phyloP scores from a whole-genome alignment of 2,888 invertebrate genomes.

The Smittia aterrima region DNA sequence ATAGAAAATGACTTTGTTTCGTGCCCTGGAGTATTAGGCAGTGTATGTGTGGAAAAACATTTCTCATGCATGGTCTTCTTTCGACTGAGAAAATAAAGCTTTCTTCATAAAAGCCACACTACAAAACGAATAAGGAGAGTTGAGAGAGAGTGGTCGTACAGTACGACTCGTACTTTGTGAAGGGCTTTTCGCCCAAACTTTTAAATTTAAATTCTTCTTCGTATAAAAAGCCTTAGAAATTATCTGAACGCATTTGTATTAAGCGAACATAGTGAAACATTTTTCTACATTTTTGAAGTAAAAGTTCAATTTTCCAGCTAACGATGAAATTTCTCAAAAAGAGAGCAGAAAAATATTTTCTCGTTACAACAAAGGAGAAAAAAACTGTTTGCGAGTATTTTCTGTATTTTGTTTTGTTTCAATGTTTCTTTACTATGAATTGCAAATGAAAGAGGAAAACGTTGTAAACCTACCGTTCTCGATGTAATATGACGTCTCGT shows the following conservation, averaged over 20 bases:
- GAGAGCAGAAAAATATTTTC: background rate
- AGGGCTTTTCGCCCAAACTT: too few relatives aligned
- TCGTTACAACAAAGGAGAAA: background rate
- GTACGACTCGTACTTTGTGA: too few relatives aligned
- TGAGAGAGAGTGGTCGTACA: too few relatives aligned
- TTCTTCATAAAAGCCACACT: too few relatives aligned
- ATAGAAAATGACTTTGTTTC: background rate
- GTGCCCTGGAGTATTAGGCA: too few relatives aligned
- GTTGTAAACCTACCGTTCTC: slow-evolving; percentile 76
- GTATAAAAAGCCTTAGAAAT: too few relatives aligned
- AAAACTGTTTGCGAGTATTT: background rate
- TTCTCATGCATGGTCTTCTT: background rate
- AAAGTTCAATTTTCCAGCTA: background rate
- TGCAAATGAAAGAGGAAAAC: background rate
- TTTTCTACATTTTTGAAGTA: background rate
- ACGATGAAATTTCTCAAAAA: background rate
- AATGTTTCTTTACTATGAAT: background rate
- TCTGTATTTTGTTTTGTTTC: background rate
- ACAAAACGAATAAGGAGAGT: too few relatives aligned
- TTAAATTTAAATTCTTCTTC: too few relatives aligned
- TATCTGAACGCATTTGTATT: background rate
- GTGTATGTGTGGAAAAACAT: too few relatives aligned
- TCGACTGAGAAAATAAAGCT: too few relatives aligned
- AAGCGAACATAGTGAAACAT: background rate
- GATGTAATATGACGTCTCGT: slow-evolving; percentile 92